Percentiles rank a stretch among this genome's conserved stretches.
Conservation (phyloP, 2,797 vertebrate species). For the Peromyscus eremicus region DNA sequence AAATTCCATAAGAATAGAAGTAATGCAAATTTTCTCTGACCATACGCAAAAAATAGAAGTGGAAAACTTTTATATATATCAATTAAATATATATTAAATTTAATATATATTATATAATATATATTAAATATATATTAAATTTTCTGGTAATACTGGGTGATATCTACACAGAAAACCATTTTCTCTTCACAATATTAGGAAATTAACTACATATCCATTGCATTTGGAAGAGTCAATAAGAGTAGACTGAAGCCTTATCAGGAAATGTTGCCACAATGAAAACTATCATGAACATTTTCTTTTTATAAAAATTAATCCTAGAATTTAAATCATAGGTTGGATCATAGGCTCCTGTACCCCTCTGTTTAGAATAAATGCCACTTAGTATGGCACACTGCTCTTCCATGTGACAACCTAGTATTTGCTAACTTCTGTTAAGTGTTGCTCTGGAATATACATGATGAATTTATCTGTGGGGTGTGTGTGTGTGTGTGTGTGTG, state of each 20-base stretch:
- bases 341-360: neutral
- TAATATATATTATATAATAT: too few species aligned
- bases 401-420: neutral
- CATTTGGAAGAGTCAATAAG: neutral
- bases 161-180: neutral
- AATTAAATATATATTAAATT: neutral
- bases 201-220: neutral
- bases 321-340: neutral
- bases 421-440: slow-evolving; percentile 5
- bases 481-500: neutral
- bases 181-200: neutral
- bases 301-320: neutral
- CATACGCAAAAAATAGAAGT: neutral
- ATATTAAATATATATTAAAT: neutral
- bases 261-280: slow-evolving; percentile 18
- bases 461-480: neutral
- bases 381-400: neutral
- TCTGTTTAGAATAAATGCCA: neutral
- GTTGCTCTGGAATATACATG: neutral
- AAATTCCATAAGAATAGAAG: slow-evolving; percentile 41
- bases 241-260: slow-evolving; percentile 22
- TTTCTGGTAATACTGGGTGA: neutral
- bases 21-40: slow-evolving; percentile 1
- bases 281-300: neutral
- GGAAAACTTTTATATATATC: neutral